Base-by-base conservation (phyloP, 2,888 invertebrate genomes). In the Xestia ashworthii region DNA sequence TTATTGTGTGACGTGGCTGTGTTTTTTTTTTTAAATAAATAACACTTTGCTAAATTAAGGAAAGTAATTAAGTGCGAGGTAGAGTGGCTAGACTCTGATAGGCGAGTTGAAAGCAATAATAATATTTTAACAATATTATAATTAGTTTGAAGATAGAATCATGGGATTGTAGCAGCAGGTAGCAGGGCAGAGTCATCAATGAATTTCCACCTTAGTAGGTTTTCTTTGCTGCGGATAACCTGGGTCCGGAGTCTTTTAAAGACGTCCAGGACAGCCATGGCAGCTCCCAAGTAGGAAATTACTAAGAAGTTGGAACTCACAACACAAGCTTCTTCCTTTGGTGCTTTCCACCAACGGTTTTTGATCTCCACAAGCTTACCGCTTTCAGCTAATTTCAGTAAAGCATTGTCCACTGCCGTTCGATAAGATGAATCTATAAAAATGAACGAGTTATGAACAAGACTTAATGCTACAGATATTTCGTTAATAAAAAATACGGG, bases 261-360 rank as follows among this genome's bases (percentile, higher is more conserved):
- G 32, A 25, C 8, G 32, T 60, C 60, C 3, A 32, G 32, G 32
- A 32, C 60, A 60, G 8, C 32, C 8, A 32, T 60, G 25, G 16
- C 60, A 60, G 32, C 32, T 60, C 8, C 32, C 3, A 72, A n/a
- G 3, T n/a, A 3, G 12, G 16, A 46, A 12, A 48, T 46, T 48
- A n/a, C 9, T 73, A 72, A 12, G 16, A 38, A 38, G 4, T 70
- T n/a, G 1, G 41, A 60, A 89, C 92, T 95, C 93, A 97, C 98
- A 84, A 94, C 95, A 92, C 98, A 98, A 76, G 95, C 94, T 72
- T 97, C 96, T 53, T 97, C 97, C 5, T 97, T 97, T 38, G 98
- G 97, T 84, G 97, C 97, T 91, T 98, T 98, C 99, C 99, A 99
- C 99, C 99, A 99, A 91, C 98, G 98, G 74, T 98, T 98, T 94